Conservation (phyloP, 2,797 vertebrate species). For the Xiphophorus birchmanni region DNA sequence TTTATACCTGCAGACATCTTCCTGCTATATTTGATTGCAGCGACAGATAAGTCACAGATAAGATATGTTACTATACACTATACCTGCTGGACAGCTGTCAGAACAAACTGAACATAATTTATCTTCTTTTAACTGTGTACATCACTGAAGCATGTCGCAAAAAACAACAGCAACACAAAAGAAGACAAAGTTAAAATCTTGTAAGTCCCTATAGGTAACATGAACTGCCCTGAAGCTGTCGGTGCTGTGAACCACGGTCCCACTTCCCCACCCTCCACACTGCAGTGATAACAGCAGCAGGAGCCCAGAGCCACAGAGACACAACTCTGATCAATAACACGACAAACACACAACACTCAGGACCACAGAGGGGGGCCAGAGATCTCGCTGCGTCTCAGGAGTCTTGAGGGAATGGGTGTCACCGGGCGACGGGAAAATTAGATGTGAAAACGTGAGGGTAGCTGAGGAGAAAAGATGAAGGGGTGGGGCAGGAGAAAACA, state of each 20-base stretch:
- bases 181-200: constrained; percentile 29
- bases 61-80: no score
- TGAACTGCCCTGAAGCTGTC: constrained; percentile 39
- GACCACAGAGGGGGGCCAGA: constrained; percentile 49
- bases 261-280: constrained; percentile 50
- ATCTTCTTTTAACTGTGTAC: constrained; percentile 14
- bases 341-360: constrained; percentile 35
- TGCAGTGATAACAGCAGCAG: constrained; percentile 71
- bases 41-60: constrained; percentile 11
- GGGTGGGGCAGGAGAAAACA: constrained; percentile 50
- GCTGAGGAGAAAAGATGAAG: constrained; percentile 35
- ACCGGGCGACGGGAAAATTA: constrained; percentile 67
- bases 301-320: constrained; percentile 61
- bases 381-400: constrained; percentile 56
- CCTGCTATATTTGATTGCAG: constrained; percentile 13
- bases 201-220: constrained; percentile 53
- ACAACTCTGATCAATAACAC: constrained; percentile 72
- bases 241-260: constrained; percentile 42
- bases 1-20: constrained; percentile 32
- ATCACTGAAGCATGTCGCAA: constrained; percentile 26
- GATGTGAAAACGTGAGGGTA: constrained; percentile 67
- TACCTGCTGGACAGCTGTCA: constrained; percentile 31
- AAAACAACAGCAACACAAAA: constrained; percentile 26
- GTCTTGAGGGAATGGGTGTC: constrained; percentile 67
- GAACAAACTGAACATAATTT: constrained; percentile 23